Evolutionary conservation across 2,888 invertebrate genomes (phyloP), one percentile per base, ranked within the genome.

Genomic region (Standfussiana lucernea): DNA sequence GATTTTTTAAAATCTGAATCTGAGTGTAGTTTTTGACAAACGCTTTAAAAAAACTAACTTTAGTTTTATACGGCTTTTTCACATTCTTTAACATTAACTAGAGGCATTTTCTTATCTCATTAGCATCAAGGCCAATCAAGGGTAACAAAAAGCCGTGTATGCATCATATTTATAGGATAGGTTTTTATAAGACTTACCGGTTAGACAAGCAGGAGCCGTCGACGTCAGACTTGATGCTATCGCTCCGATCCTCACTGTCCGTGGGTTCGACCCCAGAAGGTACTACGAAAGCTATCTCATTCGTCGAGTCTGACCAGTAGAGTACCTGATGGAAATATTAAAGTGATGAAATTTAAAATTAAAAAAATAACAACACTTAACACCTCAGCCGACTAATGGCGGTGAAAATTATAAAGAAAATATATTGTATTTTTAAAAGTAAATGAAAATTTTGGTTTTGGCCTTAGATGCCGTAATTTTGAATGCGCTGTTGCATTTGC

Each of bases 251-350:
- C 2, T 93, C 93, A 2, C 75, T 83, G 8, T 93, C 94, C 2
- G 90, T 80, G 28, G 91, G 77, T 65, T 95, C 95, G 74, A 89
- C 89, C 0, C 97, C 96, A 1, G 97, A 97, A 0, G 99, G 99
- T 72, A 99, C 98, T 32, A 99, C 98, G 95, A 99, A 99, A 3
- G 99, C 99, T 74, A 99, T 98, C 97, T 99, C 99, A 7, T 99
- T 98, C 69, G 98, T 98, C 0, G 99, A 98, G 94, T 99, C 99
- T 2, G 99, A 98, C 99, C 99, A 99, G 94, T 99, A 99, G 1
- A 99, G 96, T 6, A 99, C 98, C 93, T 88, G 53, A 42, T 28
- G 15, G 6, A 77, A 21, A 32, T 32, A 59, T 32, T 59, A 32
- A 59, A 18, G 18, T 18, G 8, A 56, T 32, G 7, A 56, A 56